Percentiles rank a stretch among this genome's conserved stretches.
phyloP scores from a whole-genome alignment of 2,113 vertebrate genomes.

The Solenodon paradoxus region DNA sequence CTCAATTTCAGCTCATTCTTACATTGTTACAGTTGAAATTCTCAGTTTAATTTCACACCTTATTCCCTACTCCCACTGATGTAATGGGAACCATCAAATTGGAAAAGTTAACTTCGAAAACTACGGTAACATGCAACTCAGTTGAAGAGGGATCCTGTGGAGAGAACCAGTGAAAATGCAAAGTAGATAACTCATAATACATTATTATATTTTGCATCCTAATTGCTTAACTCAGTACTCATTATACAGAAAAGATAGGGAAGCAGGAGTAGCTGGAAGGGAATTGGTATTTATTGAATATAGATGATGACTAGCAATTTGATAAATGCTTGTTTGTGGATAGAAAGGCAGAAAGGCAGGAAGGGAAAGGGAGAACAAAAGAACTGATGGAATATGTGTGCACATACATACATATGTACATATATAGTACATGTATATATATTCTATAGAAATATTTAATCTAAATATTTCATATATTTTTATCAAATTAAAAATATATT shows the following conservation, averaged over 20 bases:
- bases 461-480: background rate
- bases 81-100: too few species aligned
- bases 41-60: background rate
- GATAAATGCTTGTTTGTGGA: background rate
- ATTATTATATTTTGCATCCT: background rate
- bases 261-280: background rate
- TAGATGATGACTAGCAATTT: background rate
- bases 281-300: background rate
- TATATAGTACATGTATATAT: background rate
- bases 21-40: background rate
- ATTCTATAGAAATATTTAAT: background rate
- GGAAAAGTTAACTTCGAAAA: background rate
- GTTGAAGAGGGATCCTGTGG: background rate
- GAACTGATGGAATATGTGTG: background rate
- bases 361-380: background rate
- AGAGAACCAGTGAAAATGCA: background rate
- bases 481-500: background rate
- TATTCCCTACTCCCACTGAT: background rate
- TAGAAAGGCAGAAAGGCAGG: background rate
- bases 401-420: too few species aligned
- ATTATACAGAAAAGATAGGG: background rate
- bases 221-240: background rate
- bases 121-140: background rate
- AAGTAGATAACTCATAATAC: background rate
- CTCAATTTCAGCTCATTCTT: background rate